Conservation (phyloP, 2,888 invertebrate species). For the Fragum fragum region DNA sequence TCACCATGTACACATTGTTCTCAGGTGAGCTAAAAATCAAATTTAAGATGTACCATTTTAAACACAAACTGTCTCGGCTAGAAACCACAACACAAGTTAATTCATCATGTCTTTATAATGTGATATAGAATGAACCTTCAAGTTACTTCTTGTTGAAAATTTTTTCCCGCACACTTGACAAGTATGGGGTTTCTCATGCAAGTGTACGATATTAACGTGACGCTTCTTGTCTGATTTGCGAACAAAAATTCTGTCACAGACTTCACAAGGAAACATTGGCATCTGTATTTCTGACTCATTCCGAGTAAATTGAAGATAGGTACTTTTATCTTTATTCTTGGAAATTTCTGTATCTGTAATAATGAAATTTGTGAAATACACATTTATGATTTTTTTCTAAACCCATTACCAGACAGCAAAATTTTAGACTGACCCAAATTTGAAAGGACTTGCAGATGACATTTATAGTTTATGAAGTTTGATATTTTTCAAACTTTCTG, state of each 20-base stretch:
- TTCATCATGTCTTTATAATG: background rate
- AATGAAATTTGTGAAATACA: background rate
- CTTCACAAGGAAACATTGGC: background rate
- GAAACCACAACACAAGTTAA: background rate
- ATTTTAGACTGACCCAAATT: too few relatives aligned
- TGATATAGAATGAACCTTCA: constrained; percentile 19
- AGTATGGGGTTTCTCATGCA: constrained; percentile 32
- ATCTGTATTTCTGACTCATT: background rate
- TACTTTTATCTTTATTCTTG: background rate
- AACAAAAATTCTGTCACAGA: constrained; percentile 6
- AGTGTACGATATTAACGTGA: constrained; percentile 35
- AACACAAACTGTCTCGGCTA: too few relatives aligned
- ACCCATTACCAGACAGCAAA: too few relatives aligned
- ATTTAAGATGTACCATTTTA: too few relatives aligned
- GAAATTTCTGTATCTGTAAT: background rate
- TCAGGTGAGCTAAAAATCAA: too few relatives aligned
- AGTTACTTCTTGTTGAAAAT: constrained; percentile 40
- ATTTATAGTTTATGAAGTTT: too few relatives aligned
- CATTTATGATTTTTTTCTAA: background rate
- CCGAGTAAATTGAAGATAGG: background rate
- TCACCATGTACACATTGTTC: too few relatives aligned
- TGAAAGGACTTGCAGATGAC: too few relatives aligned
- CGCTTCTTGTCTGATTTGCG: constrained; percentile 11
- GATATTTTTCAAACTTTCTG: too few relatives aligned
- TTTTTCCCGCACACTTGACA: constrained; percentile 36